Conservation (phyloP, 2,113 vertebrate genomes). For the Perognathus longimembris region DNA sequence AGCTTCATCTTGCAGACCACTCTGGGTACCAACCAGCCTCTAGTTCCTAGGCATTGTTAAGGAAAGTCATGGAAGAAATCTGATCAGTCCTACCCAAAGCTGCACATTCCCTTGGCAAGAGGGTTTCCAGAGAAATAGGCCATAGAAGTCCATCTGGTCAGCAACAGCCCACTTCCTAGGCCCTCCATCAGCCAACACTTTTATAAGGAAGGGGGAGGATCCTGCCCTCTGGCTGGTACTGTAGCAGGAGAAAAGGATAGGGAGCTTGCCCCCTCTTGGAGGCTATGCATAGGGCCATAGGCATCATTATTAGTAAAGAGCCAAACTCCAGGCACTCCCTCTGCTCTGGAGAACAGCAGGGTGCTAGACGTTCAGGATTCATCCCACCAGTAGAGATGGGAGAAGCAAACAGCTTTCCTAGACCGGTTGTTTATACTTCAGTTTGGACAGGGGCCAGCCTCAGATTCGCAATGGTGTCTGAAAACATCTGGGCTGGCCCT, state of each 20-base stretch:
- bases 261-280: constrained; percentile 48
- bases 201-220: constrained; percentile 77
- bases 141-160: constrained; percentile 39
- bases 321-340: background rate
- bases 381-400: too few relatives aligned
- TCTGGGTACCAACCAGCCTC: background rate
- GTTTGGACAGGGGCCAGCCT: background rate
- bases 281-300: constrained; percentile 58
- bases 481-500: background rate
- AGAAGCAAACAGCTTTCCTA: too few relatives aligned
- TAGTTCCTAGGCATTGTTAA: background rate
- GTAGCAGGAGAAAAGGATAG: constrained; percentile 66
- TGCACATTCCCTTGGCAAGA: background rate
- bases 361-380: background rate
- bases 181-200: constrained; percentile 78
- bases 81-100: background rate
- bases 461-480: background rate
- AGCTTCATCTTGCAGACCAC: background rate
- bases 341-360: background rate
- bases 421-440: too few relatives aligned
- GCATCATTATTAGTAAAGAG: constrained; percentile 27
- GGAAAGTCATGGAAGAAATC: background rate
- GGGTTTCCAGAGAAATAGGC: constrained; percentile 31
- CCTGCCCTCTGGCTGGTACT: constrained; percentile 71
- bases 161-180: constrained; percentile 31